Evolutionary conservation across 2,113 vertebrate species (phyloP).

Genomic region (Nycticorax nycticorax): DNA sequence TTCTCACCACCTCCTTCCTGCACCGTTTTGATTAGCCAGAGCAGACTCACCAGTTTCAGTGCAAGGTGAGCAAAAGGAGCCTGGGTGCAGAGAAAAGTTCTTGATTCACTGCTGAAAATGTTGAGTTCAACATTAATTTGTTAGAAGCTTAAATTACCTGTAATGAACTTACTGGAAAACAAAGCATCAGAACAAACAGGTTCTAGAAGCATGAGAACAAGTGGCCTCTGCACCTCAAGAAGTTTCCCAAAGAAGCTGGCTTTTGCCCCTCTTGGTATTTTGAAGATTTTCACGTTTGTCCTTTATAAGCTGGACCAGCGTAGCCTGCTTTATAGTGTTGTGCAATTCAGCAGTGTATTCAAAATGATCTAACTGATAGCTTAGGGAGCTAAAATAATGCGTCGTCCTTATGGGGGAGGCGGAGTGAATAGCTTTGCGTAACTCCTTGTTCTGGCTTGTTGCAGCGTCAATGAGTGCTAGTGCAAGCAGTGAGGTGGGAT

Average conservation of each 20-base stretch:
- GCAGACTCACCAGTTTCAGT: background rate
- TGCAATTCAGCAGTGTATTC: background rate
- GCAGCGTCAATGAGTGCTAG: background rate
- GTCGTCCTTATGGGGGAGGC: background rate
- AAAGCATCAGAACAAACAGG: background rate
- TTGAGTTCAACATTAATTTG: background rate
- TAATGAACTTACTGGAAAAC: background rate
- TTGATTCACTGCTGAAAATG: background rate
- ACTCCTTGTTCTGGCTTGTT: background rate
- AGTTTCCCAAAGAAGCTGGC: background rate
- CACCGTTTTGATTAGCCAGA: background rate
- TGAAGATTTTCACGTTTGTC: background rate
- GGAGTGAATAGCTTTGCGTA: background rate
- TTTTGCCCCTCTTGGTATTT: fast-evolving
- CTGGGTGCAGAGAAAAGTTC: background rate
- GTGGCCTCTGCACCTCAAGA: fast-evolving
- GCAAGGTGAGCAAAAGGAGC: background rate
- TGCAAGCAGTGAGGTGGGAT: background rate
- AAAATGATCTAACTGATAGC: background rate
- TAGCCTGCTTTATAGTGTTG: background rate
- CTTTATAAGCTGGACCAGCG: background rate
- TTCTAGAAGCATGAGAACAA: background rate
- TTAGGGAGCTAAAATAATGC: background rate
- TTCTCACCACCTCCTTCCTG: background rate
- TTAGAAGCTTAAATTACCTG: background rate